phyloP scores from a whole-genome alignment of 2,888 invertebrate genomes.

The Drosophila austrosaltans region DNA sequence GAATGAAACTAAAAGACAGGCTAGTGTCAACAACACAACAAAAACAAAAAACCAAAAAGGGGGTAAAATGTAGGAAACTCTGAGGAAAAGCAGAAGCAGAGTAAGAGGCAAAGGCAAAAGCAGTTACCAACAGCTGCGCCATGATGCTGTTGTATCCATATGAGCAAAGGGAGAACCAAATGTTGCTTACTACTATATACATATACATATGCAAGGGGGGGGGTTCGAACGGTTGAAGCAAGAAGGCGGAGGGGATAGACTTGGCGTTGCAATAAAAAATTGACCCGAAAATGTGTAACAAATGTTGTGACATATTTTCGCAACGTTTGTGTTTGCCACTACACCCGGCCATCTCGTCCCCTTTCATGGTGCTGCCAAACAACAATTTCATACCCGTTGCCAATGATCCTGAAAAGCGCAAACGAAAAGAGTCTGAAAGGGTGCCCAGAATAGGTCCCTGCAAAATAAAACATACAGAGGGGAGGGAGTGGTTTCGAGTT shows the following conservation, averaged over 20 bases:
- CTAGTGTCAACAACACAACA: conserved; percentile 70
- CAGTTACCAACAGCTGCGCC: conserved; percentile 60
- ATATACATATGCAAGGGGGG: conserved; percentile 37
- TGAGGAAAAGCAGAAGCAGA: conserved; percentile 5
- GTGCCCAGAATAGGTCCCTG: conserved; percentile 49
- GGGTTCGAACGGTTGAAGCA: background rate
- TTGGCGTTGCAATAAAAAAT: conserved; percentile 68
- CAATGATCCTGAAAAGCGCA: conserved; percentile 75
- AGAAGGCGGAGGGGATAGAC: background rate
- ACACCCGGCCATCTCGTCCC: background rate
- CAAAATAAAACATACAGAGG: conserved; percentile 6
- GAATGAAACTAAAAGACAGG: conserved; percentile 68
- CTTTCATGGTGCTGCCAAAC: conserved; percentile 6
- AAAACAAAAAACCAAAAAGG: background rate
- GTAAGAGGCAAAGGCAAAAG: conserved; percentile 11
- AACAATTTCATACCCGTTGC: conserved; percentile 57
- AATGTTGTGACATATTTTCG: conserved; percentile 78
- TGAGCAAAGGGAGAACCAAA: conserved; percentile 40
- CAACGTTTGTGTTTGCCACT: conserved; percentile 48
- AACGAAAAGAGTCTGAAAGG: conserved; percentile 63
- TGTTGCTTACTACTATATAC: conserved; percentile 37
- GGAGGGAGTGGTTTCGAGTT: conserved; percentile 28
- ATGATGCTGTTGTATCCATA: conserved; percentile 29
- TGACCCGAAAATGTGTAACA: conserved; percentile 78
- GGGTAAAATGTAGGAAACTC: conserved; percentile 2